Conservation (phyloP, 1,140 invertebrate genomes). For the Berghia stephanieae region DNA sequence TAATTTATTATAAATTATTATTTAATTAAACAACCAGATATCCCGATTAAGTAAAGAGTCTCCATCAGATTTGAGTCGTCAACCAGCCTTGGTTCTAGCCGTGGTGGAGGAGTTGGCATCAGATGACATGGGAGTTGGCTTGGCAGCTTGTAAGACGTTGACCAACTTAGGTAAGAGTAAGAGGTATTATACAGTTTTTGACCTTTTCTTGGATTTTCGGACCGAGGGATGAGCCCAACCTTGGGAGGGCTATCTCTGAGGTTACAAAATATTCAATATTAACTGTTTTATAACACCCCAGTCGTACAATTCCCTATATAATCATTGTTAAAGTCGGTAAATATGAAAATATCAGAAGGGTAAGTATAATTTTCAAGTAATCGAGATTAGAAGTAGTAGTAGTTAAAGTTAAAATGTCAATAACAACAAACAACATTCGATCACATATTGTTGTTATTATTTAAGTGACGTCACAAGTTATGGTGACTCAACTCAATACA, state of each 20-base stretch:
- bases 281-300: no score
- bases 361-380: not conserved
- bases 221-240: no score
- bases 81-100: conserved; percentile 45
- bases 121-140: conserved; percentile 72
- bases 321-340: no score
- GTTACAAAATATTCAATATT: no score
- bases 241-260: no score
- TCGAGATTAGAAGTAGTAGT: not conserved
- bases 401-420: not conserved
- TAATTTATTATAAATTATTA: conserved; percentile 16
- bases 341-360: no score
- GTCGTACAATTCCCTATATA: no score
- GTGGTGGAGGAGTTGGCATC: conserved; percentile 72
- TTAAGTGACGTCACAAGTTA: no score
- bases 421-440: not conserved
- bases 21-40: not conserved
- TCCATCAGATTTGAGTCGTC: conserved; percentile 21
- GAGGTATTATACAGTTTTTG: no score
- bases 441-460: not conserved
- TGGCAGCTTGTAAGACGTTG: conserved; percentile 71
- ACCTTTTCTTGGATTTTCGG: no score
- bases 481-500: no score
- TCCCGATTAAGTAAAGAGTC: conserved; percentile 18
- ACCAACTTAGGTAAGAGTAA: conserved; percentile 63